Evolutionary conservation across 2,797 vertebrate species (phyloP), one percentile per base, ranked within the genome.

Genomic region (Gouania willdenowi): DNA sequence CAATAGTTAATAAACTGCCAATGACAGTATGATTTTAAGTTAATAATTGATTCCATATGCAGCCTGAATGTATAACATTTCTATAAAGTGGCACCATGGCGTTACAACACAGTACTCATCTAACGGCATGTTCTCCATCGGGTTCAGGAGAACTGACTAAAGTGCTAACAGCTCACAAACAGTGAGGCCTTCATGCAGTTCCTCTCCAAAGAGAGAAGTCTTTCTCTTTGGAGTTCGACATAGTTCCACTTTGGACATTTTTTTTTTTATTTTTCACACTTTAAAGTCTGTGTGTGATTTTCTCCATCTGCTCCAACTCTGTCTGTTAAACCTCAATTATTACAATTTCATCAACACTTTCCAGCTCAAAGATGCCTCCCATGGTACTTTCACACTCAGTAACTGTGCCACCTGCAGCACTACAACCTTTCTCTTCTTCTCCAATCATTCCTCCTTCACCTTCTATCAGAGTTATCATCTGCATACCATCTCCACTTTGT

Each of bases 401-500:
- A 9, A 66, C 66, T 3, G 52, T 45, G 15, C 65, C 48, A 2
- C 32, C 50, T n/a, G 48, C 30, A 9, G 39, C 22, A 26, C 31
- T 66, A 45, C 82, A 83, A 41, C 51, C 58, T 1, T 41, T 57
- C 14, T 62, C 69, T 3, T 69, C 76, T 23, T 72, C 66, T 27
- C 66, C 81, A 9, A 79, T 63, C 33, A 78, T 59, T 1, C 47
- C 73, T 8, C 68, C 79, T 26, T 83, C 79, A 1, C 78, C 72
- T 54, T 89, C 85, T 26, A 91, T 89, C 40, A 90, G 47, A 2
- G 89, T 84, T 27, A 91, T 90, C 88, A 91, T 91, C 68, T 88
- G 88, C 76, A 90, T 75, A 0, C 84, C 79, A 36, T 83, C 86
- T 11, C 79, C 80, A 3, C 42, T 21, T 24, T 38, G 78, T 14